These are phyloP conservation scores for Falco columbarius DNA, from an alignment of 2,797 vertebrate genomes.

Conservation along the genomic window DNA sequence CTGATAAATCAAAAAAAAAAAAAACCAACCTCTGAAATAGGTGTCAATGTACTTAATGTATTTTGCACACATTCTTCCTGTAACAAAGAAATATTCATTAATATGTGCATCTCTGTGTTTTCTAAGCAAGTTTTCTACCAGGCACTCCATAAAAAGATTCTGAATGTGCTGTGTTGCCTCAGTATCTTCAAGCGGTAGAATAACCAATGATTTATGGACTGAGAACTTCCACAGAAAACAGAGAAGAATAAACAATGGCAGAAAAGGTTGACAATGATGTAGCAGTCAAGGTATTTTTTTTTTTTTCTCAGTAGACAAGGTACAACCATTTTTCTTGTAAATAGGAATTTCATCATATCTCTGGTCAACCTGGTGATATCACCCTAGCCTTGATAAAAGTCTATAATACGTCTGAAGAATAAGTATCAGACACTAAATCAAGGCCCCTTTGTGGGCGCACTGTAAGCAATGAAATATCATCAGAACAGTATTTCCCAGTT, in stretches of 20 bases:
- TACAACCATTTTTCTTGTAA: constrained; percentile 58
- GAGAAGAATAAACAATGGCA: constrained; percentile 58
- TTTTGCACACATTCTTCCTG: background rate
- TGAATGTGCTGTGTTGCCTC: background rate
- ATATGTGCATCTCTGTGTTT: background rate
- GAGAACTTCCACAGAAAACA: constrained; percentile 44
- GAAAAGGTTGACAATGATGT: constrained; percentile 55
- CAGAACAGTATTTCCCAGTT: background rate
- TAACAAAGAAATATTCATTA: background rate
- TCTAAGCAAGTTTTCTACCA: background rate
- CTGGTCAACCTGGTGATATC: constrained; percentile 59
- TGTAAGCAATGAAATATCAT: constrained; percentile 4
- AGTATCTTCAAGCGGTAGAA: constrained; percentile 41
- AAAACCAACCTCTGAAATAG: background rate
- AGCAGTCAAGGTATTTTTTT: constrained; percentile 37
- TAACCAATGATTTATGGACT: constrained; percentile 57
- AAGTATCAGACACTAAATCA: constrained; percentile 27
- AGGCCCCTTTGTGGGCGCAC: background rate
- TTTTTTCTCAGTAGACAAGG: constrained; percentile 26
- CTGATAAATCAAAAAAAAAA: background rate
- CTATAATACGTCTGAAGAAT: background rate
- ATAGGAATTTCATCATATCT: constrained; percentile 61
- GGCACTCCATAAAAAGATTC: background rate
- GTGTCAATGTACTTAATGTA: background rate
- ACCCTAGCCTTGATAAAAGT: constrained; percentile 29